These are phyloP conservation scores for Drosophila subpulchrella DNA, from an alignment of 1,140 invertebrate species.

Conservation along the genomic window DNA sequence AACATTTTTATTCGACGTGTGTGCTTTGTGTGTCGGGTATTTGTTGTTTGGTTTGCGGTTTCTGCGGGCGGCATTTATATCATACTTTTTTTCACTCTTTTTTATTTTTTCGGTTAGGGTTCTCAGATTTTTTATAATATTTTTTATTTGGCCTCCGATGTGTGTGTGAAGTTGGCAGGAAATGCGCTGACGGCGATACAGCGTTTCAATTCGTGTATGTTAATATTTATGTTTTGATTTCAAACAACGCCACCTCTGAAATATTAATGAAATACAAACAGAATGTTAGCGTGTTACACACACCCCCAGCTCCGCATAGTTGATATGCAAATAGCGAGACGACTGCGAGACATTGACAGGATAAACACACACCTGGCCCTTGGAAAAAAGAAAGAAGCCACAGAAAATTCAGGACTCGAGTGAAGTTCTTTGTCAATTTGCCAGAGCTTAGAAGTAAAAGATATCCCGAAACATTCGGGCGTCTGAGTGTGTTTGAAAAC, in stretches of 20 bases:
- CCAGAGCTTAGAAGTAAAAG: conserved; percentile 79
- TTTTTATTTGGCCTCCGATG: conserved; percentile 7
- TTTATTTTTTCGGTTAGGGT: conserved; percentile 25
- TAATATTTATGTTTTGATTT: conserved; percentile 84
- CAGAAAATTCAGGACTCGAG: conserved; percentile 59
- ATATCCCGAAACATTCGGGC: conserved; percentile 51
- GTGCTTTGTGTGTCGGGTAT: conserved; percentile 30
- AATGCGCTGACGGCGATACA: conserved; percentile 73
- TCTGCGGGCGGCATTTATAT: conserved; percentile 76
- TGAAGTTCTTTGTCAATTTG: conserved; percentile 79
- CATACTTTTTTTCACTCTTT: conserved; percentile 58
- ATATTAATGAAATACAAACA: conserved; percentile 83
- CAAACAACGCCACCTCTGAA: conserved; percentile 83
- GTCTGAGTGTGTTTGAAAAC: conserved; percentile 28
- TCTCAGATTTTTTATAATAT: conserved; percentile 2
- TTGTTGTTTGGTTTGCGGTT: conserved; percentile 74
- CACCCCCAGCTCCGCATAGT: conserved; percentile 55
- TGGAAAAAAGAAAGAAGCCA: conserved; percentile 54
- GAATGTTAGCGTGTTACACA: conserved; percentile 71
- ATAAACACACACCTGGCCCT: conserved; percentile 32
- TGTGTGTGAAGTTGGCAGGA: conserved; percentile 49
- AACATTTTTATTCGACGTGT: conserved; percentile 46
- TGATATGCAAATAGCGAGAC: conserved; percentile 74
- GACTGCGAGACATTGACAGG: conserved; percentile 59
- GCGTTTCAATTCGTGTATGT: conserved; percentile 83